These are phyloP conservation scores for Luidia sarsii DNA, from an alignment of 53 echinoderm and acorn worm species.

Conservation along the genomic window DNA sequence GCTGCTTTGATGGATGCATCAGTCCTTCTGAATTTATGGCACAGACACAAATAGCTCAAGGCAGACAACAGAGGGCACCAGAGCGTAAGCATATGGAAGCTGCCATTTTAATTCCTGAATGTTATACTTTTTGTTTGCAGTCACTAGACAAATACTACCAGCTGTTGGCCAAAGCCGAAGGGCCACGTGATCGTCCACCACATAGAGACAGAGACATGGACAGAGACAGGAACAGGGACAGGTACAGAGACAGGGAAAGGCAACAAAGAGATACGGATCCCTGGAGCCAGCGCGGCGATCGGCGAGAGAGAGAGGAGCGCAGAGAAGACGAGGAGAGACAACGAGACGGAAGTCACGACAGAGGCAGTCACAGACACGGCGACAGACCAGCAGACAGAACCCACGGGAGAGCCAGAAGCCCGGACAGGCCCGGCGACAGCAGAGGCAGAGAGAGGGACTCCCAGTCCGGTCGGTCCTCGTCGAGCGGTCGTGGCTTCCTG, in stretches of 20 bases:
- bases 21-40: too few species aligned
- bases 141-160: slow-evolving; percentile 83
- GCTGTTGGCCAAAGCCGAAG: slow-evolving; percentile 79
- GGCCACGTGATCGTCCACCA: background rate
- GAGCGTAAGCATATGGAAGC: too few species aligned
- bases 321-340: slow-evolving; percentile 12
- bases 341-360: slow-evolving; percentile 47
- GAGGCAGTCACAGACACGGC: slow-evolving; percentile 43
- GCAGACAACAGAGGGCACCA: too few species aligned
- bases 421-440: slow-evolving; percentile 27
- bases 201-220: background rate
- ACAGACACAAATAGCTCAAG: too few species aligned
- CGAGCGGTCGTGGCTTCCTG: slow-evolving; percentile 41
- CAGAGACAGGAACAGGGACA: slow-evolving; percentile 29
- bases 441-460: slow-evolving; percentile 11
- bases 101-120: too few species aligned
- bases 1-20: too few species aligned
- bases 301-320: background rate
- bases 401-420: slow-evolving; percentile 44
- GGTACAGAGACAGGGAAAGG: slow-evolving; percentile 24
- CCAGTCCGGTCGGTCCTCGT: background rate
- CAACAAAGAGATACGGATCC: slow-evolving; percentile 22
- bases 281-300: slow-evolving; percentile 7
- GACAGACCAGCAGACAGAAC: slow-evolving; percentile 27
- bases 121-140: too few species aligned